phyloP scores from a whole-genome alignment of 2,888 invertebrate species.

The Perizoma flavofasciatum region DNA sequence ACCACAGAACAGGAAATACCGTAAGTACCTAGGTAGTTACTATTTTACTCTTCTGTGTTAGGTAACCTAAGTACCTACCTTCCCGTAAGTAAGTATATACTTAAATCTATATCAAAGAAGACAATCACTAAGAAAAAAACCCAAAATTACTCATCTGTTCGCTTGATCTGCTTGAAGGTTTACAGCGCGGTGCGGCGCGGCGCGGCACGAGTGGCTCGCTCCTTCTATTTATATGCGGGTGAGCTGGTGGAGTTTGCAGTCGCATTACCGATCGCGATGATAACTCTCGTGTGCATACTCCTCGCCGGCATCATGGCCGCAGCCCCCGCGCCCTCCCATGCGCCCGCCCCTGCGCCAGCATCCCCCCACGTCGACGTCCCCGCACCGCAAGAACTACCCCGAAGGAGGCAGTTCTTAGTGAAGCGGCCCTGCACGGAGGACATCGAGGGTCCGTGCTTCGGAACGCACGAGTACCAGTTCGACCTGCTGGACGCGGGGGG shows the following conservation, averaged over 20 bases:
- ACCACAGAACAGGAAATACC: too few species aligned
- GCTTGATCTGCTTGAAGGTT: too few species aligned
- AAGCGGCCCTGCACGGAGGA: conserved; percentile 35
- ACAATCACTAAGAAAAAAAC: too few species aligned
- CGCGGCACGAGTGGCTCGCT: too few species aligned
- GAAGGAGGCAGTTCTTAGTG: conserved; percentile 37
- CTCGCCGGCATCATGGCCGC: conserved; percentile 18
- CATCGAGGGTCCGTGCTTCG: conserved; percentile 28
- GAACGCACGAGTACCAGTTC: conserved; percentile 33
- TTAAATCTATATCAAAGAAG: too few species aligned
- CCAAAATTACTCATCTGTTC: too few species aligned
- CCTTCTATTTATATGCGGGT: conserved; percentile 9
- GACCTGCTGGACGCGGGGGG: too few species aligned
- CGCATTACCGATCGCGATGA: conserved; percentile 7
- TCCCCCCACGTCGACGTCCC: neutral
- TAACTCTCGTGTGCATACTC: conserved; percentile 26
- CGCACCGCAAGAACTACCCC: conserved; percentile 7
- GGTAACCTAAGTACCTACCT: too few species aligned
- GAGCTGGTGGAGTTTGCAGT: conserved; percentile 8
- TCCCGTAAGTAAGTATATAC: too few species aligned
- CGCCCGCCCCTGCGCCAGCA: neutral
- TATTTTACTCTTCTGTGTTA: too few species aligned
- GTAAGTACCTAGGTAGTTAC: too few species aligned
- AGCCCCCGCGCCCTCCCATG: conserved; percentile 8
- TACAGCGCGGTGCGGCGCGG: too few species aligned